Percentiles rank a stretch among this genome's conserved stretches.
Conservation (phyloP, 2,888 invertebrate species). For the Lasioglossum marginatum region DNA sequence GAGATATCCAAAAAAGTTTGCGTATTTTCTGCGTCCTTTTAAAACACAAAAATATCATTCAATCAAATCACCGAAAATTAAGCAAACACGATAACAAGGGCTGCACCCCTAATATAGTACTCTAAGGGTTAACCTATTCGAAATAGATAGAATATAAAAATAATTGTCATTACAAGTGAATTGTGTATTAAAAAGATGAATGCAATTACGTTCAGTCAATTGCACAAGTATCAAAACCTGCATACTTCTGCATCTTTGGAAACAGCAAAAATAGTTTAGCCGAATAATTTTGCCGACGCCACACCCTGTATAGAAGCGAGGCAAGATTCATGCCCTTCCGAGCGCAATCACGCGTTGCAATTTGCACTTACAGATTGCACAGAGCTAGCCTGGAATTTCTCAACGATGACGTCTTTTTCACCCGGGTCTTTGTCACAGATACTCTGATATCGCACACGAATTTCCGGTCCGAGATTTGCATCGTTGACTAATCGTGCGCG, state of each 20-base stretch:
- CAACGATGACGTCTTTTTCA: conserved; percentile 43
- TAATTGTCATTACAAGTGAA: not conserved
- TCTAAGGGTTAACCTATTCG: not conserved
- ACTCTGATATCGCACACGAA: conserved; percentile 51
- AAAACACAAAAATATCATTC: not conserved
- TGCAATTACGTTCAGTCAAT: not conserved
- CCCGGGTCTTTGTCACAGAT: conserved; percentile 43
- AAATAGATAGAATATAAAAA: not conserved
- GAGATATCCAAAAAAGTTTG: not conserved
- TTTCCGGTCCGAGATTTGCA: conserved; percentile 37
- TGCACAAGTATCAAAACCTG: not conserved
- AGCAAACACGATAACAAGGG: not conserved
- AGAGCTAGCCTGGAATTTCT: conserved; percentile 40
- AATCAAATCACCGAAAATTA: not conserved
- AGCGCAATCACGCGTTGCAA: conserved; percentile 44
- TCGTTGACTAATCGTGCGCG: conserved; percentile 27
- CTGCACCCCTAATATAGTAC: not conserved
- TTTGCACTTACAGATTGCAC: conserved; percentile 60
- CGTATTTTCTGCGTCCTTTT: not conserved
- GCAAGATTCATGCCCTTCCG: conserved; percentile 48
- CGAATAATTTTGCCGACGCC: not conserved
- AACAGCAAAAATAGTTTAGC: not conserved
- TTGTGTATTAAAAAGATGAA: not conserved
- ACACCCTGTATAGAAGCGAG: not conserved
- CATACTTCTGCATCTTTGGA: too few species aligned